Conservation (phyloP, 2,888 invertebrate species). For the Quadroppia sp. region DNA sequence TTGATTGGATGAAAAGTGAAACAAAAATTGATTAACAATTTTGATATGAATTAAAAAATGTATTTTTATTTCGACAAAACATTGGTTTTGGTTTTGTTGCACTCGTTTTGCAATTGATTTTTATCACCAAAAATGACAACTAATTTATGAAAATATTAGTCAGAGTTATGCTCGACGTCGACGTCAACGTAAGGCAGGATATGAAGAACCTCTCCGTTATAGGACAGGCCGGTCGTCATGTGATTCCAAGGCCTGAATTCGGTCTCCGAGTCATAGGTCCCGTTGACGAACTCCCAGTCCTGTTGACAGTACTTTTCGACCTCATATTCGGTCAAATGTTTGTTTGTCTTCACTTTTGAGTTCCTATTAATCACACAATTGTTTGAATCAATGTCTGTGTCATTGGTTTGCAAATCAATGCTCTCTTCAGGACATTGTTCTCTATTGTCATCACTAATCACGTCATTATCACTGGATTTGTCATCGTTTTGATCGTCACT, state of each 20-base stretch:
- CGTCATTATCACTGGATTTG: slow-evolving; percentile 32
- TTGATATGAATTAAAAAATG: too few relatives aligned
- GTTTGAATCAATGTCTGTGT: neutral
- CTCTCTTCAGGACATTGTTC: neutral
- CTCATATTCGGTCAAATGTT: neutral
- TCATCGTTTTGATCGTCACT: slow-evolving; percentile 47
- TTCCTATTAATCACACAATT: neutral
- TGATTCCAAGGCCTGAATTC: slow-evolving; percentile 87
- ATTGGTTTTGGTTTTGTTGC: neutral
- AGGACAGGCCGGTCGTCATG: slow-evolving; percentile 65
- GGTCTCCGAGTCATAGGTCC: slow-evolving; percentile 56
- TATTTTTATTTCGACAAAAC: too few relatives aligned
- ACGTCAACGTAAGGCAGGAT: slow-evolving; percentile 91
- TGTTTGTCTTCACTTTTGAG: neutral
- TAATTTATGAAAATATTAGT: neutral
- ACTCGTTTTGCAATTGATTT: neutral
- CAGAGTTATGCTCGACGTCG: neutral
- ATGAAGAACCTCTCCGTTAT: slow-evolving; percentile 72
- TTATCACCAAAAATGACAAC: neutral
- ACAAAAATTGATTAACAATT: too few relatives aligned
- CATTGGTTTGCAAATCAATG: neutral
- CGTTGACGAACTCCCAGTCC: slow-evolving; percentile 56
- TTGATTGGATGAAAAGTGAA: too few relatives aligned
- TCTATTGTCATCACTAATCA: neutral
- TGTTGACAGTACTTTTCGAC: slow-evolving; percentile 51